phyloP scores from a whole-genome alignment of 2,888 invertebrate genomes.

The Papilio protenor region DNA sequence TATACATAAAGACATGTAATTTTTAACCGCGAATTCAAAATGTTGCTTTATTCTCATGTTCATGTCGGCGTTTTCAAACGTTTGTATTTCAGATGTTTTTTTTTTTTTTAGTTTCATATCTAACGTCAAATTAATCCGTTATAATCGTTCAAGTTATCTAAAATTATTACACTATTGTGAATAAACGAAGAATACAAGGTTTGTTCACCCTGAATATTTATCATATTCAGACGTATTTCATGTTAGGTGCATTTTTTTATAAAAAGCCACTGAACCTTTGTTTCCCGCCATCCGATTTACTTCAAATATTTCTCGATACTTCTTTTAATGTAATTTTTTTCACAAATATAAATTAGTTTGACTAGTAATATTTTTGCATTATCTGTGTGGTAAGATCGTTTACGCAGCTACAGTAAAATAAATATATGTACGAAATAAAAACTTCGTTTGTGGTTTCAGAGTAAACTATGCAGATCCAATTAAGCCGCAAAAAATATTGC shows the following conservation, averaged over 20 bases:
- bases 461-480: neutral
- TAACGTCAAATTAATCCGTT: slow-evolving; percentile 13
- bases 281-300: neutral
- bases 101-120: slow-evolving; percentile 4
- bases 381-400: too few species aligned
- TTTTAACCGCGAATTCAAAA: neutral
- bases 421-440: neutral
- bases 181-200: slow-evolving; percentile 1
- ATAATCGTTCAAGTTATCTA: slow-evolving; percentile 15
- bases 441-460: neutral
- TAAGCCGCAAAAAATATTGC: neutral
- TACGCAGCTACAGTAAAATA: neutral
- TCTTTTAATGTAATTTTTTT: neutral
- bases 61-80: slow-evolving; percentile 18
- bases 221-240: neutral
- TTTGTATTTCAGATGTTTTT: slow-evolving; percentile 4
- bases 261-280: neutral
- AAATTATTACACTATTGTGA: slow-evolving; percentile 9
- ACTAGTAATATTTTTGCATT: neutral
- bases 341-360: neutral
- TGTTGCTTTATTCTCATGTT: neutral
- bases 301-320: neutral
- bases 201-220: slow-evolving; percentile 5
- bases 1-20: neutral
- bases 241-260: neutral